These are phyloP conservation scores for Aleiodes alternator DNA, from an alignment of 2,888 invertebrate species.

Conservation along the genomic window DNA sequence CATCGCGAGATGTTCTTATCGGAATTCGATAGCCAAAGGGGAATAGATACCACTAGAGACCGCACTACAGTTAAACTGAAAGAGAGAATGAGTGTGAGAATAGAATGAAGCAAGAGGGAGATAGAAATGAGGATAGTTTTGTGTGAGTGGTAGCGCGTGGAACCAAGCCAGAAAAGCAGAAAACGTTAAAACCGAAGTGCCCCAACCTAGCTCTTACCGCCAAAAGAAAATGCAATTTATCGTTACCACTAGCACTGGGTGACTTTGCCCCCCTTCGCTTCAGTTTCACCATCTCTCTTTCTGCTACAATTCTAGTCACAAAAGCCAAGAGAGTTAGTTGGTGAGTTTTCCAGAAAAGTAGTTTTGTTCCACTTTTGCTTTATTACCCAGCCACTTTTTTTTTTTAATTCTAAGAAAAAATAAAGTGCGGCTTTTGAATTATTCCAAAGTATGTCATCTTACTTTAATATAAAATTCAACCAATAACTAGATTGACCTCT, in stretches of 20 bases:
- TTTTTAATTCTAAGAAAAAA: conserved; percentile 17
- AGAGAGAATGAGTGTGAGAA: neutral
- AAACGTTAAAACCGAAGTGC: conserved; percentile 69
- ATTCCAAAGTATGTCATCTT: neutral
- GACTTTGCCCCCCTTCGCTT: conserved; percentile 37
- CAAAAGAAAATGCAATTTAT: conserved; percentile 67
- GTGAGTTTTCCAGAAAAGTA: conserved; percentile 43
- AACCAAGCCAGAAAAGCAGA: conserved; percentile 68
- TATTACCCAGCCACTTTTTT: conserved; percentile 49
- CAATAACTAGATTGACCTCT: no score
- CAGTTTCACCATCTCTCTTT: conserved; percentile 16
- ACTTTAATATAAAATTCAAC: neutral
- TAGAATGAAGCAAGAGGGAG: conserved; percentile 30
- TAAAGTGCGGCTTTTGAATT: neutral
- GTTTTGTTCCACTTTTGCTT: conserved; percentile 53
- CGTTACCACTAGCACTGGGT: conserved; percentile 59
- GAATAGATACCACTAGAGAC: conserved; percentile 43
- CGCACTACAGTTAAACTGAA: conserved; percentile 32
- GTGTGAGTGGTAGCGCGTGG: conserved; percentile 60
- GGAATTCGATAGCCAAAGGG: conserved; percentile 67
- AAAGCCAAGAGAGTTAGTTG: conserved; percentile 52
- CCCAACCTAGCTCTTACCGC: conserved; percentile 54
- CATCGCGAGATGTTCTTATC: conserved; percentile 63
- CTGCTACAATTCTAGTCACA: conserved; percentile 51
- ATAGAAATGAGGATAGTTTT: conserved; percentile 46